A percentile compares a stretch with the other conserved stretches of the same genome.
Evolutionary conservation across 2,888 invertebrate species (phyloP).

Genomic region (Drosophila sordidula): DNA sequence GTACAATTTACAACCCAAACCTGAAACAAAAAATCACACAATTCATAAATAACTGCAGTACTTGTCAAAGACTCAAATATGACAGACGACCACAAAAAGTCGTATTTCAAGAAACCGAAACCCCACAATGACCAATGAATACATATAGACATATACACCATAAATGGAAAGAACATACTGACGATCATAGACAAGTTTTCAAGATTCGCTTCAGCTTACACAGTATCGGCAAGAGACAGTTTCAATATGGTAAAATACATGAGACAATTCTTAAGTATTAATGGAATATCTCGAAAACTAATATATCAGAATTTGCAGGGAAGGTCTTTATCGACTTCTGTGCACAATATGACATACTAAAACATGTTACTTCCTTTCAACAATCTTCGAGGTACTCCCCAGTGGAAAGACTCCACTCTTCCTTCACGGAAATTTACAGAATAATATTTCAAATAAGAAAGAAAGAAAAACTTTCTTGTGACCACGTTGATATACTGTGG

Average conservation of each 20-base stretch:
- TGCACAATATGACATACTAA: too few species aligned
- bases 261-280: conserved; percentile 22
- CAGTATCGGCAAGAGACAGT: conserved; percentile 30
- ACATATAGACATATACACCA: conserved; percentile 38
- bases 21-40: not conserved
- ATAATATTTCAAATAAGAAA: too few species aligned
- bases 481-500: too few species aligned
- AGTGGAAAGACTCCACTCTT: too few species aligned
- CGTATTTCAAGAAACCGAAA: not conserved
- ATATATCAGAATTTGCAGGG: too few species aligned
- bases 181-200: conserved; percentile 50
- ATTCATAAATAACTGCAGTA: not conserved
- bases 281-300: too few species aligned
- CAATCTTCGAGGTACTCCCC: too few species aligned
- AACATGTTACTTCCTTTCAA: too few species aligned
- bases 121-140: not conserved
- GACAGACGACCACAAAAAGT: not conserved
- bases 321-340: too few species aligned
- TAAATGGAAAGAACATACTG: conserved; percentile 32
- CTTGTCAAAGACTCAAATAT: not conserved
- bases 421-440: too few species aligned
- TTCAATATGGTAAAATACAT: conserved; percentile 32
- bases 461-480: too few species aligned
- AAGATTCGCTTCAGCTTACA: conserved; percentile 38
- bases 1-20: not conserved